A percentile compares a stretch with the other conserved stretches of the same genome.
Evolutionary conservation across 2,888 invertebrate genomes (phyloP).

Genomic region (Callyntrura guangdongensis): DNA sequence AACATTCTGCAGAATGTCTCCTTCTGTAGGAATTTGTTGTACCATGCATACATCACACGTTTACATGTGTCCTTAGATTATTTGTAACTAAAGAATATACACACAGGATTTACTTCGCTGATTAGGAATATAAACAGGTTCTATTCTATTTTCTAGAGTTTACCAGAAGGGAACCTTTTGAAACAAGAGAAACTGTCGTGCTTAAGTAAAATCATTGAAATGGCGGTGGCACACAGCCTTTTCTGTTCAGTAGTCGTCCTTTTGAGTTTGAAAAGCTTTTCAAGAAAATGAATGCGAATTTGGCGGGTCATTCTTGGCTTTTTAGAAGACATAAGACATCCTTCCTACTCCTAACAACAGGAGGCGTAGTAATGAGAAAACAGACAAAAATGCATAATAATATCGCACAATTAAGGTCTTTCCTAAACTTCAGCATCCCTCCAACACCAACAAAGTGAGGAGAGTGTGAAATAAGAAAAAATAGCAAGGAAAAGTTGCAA

Average conservation of each 20-base stretch:
- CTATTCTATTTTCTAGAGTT: background rate
- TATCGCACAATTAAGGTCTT: constrained; percentile 35
- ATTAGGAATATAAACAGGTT: background rate
- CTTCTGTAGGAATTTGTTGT: background rate
- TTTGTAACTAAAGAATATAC: background rate
- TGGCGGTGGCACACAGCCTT: too few relatives aligned
- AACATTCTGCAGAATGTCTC: background rate
- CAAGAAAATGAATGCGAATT: constrained; percentile 26
- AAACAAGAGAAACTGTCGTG: too few relatives aligned
- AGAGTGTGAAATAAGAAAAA: background rate
- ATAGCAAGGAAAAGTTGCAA: background rate
- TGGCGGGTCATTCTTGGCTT: constrained; percentile 57
- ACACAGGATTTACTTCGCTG: background rate
- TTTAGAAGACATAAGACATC: constrained; percentile 38
- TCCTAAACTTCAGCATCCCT: constrained; percentile 10
- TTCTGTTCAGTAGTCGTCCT: too few relatives aligned
- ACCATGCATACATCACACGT: background rate
- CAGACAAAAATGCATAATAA: constrained; percentile 32
- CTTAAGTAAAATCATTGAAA: too few relatives aligned
- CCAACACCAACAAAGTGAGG: background rate
- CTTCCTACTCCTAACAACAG: background rate
- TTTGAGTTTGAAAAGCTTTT: background rate
- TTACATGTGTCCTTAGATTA: background rate
- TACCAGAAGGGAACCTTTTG: too few relatives aligned
- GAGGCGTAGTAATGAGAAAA: background rate